Evolutionary conservation across 2,113 vertebrate species (phyloP).

Genomic region (Irena cyanogastra): DNA sequence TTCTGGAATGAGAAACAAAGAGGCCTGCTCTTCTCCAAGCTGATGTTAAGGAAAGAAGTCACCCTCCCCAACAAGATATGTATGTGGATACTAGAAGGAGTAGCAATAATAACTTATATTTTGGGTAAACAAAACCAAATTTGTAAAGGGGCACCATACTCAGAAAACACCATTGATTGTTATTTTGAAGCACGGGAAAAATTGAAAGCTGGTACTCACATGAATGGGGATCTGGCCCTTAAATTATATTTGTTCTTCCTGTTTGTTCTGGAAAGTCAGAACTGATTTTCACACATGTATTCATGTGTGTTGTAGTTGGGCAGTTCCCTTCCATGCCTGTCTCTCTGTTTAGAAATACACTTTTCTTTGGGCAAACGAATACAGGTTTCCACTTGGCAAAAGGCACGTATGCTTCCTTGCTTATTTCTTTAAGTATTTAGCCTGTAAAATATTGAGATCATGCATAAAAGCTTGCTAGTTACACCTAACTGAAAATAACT

Average conservation of each 20-base stretch:
- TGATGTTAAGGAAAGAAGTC: conserved; percentile 78
- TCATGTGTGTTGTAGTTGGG: neutral
- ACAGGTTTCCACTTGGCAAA: neutral
- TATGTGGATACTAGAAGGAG: conserved; percentile 41
- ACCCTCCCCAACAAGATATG: conserved; percentile 70
- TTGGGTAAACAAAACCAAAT: neutral
- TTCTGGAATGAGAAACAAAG: conserved; percentile 53
- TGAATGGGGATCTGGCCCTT: neutral
- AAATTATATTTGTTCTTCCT: neutral
- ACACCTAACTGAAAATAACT: neutral
- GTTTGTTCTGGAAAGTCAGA: neutral
- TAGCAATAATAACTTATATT: neutral
- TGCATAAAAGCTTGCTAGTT: neutral
- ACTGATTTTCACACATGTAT: neutral
- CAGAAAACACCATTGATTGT: neutral
- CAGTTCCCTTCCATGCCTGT: neutral
- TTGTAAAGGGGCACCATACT: neutral
- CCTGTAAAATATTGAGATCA: neutral
- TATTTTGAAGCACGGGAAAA: neutral
- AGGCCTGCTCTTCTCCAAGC: conserved; percentile 81
- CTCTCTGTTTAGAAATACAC: neutral
- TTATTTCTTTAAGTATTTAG: neutral
- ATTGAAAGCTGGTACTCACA: neutral
- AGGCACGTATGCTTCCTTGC: neutral
- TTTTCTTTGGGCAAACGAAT: neutral